Conservation (phyloP, 2,888 invertebrate species). For the Meganola albula region DNA sequence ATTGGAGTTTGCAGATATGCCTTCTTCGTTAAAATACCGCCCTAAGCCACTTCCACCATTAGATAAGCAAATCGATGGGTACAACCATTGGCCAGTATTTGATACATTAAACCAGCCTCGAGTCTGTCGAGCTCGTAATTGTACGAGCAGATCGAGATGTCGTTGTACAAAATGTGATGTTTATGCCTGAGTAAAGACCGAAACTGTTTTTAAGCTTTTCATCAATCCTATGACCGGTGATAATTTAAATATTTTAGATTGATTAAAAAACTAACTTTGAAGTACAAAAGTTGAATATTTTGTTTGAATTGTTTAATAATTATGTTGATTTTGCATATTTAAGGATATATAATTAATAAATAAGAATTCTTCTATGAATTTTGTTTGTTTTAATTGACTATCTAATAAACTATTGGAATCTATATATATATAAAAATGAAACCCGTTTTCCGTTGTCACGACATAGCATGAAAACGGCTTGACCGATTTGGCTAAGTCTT, state of each 20-base stretch:
- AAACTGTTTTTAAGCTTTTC: neutral
- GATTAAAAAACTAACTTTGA: constrained; percentile 2
- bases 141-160: neutral
- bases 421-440: too few species aligned
- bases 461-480: too few species aligned
- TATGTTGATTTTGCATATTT: constrained; percentile 3
- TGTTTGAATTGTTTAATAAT: constrained; percentile 2
- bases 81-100: neutral
- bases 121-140: neutral
- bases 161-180: neutral
- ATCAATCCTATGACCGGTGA: neutral
- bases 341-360: constrained; percentile 4
- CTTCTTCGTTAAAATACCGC: neutral
- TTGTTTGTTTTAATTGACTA: too few species aligned
- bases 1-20: neutral
- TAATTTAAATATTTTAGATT: neutral
- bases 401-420: too few species aligned
- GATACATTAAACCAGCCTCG: neutral
- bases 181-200: neutral
- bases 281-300: constrained; percentile 1
- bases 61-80: neutral
- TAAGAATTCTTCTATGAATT: too few species aligned
- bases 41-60: neutral
- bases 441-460: too few species aligned
- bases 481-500: too few species aligned